phyloP scores from a whole-genome alignment of 2,797 vertebrate genomes.

The Orestias chungarensis region DNA sequence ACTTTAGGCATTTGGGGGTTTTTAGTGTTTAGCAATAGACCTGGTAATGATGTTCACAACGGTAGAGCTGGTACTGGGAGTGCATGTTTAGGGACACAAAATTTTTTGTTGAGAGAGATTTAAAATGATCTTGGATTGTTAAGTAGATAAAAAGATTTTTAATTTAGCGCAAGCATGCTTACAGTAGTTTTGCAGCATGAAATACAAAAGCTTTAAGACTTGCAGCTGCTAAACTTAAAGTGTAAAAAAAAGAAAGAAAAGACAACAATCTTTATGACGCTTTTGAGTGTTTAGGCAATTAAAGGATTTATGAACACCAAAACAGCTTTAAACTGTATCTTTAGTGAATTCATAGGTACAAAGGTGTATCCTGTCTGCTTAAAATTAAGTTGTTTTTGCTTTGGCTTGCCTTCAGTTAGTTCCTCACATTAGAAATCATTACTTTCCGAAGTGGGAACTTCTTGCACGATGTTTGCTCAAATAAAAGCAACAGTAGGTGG shows the following conservation, averaged over 20 bases:
- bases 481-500: background rate
- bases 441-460: background rate
- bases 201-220: background rate
- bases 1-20: background rate
- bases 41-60: background rate
- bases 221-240: background rate
- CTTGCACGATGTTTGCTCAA: background rate
- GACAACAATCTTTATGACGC: background rate
- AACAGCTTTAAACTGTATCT: background rate
- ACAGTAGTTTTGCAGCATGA: too few species aligned
- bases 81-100: background rate
- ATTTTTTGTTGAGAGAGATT: background rate
- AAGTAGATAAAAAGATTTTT: background rate
- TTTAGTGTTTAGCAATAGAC: background rate
- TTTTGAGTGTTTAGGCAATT: background rate
- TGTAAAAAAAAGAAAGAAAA: background rate
- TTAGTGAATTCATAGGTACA: background rate
- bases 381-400: background rate
- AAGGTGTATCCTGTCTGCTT: background rate
- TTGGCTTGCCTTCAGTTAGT: background rate
- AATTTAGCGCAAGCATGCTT: background rate
- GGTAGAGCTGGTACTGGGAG: background rate
- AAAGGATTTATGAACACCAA: background rate
- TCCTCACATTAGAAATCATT: background rate
- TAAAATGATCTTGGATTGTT: background rate